Percentiles rank a stretch among this genome's conserved stretches.
These are phyloP conservation scores for Sabatieria punctata DNA, from an alignment of 2,888 invertebrate species.

Conservation along the genomic window DNA sequence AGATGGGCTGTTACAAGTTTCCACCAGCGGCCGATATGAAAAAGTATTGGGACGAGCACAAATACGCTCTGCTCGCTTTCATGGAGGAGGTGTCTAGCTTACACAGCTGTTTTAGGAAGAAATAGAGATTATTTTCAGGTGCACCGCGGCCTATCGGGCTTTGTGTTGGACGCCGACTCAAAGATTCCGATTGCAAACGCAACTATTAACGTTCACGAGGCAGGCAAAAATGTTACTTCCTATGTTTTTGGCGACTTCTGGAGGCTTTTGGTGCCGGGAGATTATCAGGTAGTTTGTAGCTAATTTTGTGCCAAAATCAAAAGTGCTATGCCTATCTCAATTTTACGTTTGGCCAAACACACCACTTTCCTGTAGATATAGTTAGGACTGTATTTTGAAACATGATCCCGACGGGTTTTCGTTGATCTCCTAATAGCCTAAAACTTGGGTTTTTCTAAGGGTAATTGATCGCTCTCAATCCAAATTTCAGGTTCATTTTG, in stretches of 20 bases:
- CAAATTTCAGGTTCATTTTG: too few relatives aligned
- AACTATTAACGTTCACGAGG: conserved; percentile 19
- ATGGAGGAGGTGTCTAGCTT: conserved; percentile 64
- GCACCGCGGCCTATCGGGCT: conserved; percentile 67
- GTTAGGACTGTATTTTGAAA: too few relatives aligned
- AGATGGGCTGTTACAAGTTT: conserved; percentile 82
- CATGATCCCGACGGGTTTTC: too few relatives aligned
- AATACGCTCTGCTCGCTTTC: conserved; percentile 59
- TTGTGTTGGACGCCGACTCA: conserved; percentile 49
- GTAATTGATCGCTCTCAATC: too few relatives aligned
- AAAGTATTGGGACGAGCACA: conserved; percentile 71
- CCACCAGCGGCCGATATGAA: conserved; percentile 51
- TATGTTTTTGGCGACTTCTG: conserved; percentile 76
- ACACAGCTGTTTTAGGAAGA: too few relatives aligned
- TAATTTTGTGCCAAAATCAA: too few relatives aligned
- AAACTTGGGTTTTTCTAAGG: too few relatives aligned
- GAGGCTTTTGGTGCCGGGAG: conserved; percentile 72
- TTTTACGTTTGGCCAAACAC: too few relatives aligned
- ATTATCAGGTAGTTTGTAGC: conserved; percentile 61
- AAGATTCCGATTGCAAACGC: conserved; percentile 38
- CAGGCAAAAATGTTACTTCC: conserved; percentile 59
- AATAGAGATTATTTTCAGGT: too few relatives aligned
- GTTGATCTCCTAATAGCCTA: too few relatives aligned
- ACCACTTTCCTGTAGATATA: too few relatives aligned
- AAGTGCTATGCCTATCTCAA: too few relatives aligned